Evolutionary conservation across 2,797 vertebrate species (phyloP).

Genomic region (Poecilia gillii): DNA sequence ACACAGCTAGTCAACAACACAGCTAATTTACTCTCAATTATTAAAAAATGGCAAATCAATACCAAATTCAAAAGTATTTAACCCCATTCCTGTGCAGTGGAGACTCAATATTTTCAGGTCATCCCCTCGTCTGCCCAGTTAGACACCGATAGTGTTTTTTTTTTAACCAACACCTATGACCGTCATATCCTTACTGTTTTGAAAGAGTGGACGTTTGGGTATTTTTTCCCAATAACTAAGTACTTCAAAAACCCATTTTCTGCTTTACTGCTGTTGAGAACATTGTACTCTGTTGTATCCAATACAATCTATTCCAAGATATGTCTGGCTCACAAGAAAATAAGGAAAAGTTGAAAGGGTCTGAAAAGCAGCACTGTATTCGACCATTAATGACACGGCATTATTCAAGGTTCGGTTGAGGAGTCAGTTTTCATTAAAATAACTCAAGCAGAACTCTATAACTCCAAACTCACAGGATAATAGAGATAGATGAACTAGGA

Average conservation of each 20-base stretch:
- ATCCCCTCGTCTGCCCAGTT: not conserved
- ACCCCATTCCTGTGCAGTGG: not conserved
- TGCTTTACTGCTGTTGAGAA: not conserved
- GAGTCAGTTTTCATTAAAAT: slow-evolving; percentile 23
- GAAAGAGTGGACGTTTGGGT: not conserved
- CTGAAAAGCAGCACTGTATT: not conserved
- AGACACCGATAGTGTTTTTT: not conserved
- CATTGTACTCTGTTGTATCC: not conserved
- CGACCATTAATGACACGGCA: not conserved
- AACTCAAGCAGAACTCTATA: slow-evolving; percentile 17
- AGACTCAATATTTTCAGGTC: not conserved
- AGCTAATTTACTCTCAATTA: not conserved
- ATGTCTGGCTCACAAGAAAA: not conserved
- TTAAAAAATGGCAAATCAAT: not conserved
- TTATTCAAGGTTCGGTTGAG: slow-evolving; percentile 15
- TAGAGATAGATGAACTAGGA: slow-evolving; percentile 11
- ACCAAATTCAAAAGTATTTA: not conserved
- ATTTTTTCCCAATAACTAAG: not conserved
- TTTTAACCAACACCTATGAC: not conserved
- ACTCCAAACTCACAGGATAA: slow-evolving; percentile 1
- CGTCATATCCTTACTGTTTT: not conserved
- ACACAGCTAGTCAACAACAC: not conserved
- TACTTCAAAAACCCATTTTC: not conserved
- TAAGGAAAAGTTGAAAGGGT: not conserved
- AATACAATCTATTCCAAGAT: not conserved